Evolutionary conservation across 2,888 invertebrate species (phyloP).

Genomic region (Aspidiotus destructor): DNA sequence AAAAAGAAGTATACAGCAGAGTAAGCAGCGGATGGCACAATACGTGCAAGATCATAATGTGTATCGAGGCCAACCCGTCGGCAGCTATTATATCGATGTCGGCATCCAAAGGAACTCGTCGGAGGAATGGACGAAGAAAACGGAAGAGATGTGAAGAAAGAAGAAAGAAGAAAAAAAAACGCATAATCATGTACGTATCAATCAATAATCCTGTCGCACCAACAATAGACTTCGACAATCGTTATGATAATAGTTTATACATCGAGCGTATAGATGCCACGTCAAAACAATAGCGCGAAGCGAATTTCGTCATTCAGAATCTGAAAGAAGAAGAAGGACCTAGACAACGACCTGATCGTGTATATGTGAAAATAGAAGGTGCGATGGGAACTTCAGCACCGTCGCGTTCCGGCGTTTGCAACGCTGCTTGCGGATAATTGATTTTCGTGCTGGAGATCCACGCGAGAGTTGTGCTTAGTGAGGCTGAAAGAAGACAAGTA

Average conservation of each 20-base stretch:
- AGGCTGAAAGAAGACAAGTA: no score
- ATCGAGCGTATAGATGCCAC: slow-evolving; percentile 12
- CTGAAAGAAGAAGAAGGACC: no score
- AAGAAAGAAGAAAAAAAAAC: slow-evolving; percentile 32
- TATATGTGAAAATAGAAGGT: no score
- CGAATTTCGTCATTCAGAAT: slow-evolving; percentile 18
- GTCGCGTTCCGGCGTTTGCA: no score
- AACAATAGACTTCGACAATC: slow-evolving; percentile 29
- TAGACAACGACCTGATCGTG: no score
- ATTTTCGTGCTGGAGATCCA: no score
- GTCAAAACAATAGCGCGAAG: slow-evolving; percentile 30
- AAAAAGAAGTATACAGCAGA: not conserved
- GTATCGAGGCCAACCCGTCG: slow-evolving; percentile 30
- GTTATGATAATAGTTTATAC: slow-evolving; percentile 25
- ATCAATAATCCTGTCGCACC: slow-evolving; percentile 30
- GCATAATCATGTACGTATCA: slow-evolving; percentile 31
- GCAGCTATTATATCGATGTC: slow-evolving; percentile 27
- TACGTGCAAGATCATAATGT: slow-evolving; percentile 25
- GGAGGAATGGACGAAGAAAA: slow-evolving; percentile 21
- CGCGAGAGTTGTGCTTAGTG: no score
- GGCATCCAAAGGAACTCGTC: slow-evolving; percentile 14
- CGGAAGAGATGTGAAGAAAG: slow-evolving; percentile 36
- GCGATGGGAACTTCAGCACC: no score
- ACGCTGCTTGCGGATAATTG: no score
- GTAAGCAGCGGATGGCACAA: slow-evolving; percentile 15